A percentile compares a stretch with the other conserved stretches of the same genome.
Conservation (phyloP, 1,140 invertebrate species). For the Zaprionus ghesquierei region DNA sequence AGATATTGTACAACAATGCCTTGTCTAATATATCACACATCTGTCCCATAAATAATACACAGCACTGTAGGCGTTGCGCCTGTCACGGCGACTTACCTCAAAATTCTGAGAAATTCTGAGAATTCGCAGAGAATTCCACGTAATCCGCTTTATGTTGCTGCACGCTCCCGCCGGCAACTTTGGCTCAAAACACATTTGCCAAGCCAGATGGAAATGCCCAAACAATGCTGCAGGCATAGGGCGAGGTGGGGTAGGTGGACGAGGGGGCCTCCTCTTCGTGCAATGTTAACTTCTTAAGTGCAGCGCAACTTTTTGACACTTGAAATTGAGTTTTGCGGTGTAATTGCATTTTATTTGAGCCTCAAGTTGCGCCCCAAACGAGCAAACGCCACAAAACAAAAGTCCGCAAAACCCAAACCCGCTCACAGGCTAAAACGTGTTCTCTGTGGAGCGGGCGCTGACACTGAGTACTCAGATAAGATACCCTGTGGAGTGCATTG, state of each 20-base stretch:
- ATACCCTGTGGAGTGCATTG: background rate
- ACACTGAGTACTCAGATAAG: background rate
- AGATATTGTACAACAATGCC: slow-evolving; percentile 52
- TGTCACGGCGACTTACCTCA: slow-evolving; percentile 53
- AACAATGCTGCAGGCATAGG: slow-evolving; percentile 20
- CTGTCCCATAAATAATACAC: slow-evolving; percentile 54
- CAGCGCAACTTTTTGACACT: slow-evolving; percentile 77
- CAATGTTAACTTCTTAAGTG: slow-evolving; percentile 74
- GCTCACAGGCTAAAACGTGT: background rate
- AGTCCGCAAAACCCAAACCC: slow-evolving; percentile 25
- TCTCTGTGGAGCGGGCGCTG: background rate
- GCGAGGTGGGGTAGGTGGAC: background rate
- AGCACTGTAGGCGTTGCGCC: background rate
- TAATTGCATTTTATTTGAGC: slow-evolving; percentile 78
- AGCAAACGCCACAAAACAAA: slow-evolving; percentile 43
- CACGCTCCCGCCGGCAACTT: slow-evolving; percentile 6
- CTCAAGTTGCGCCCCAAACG: slow-evolving; percentile 23
- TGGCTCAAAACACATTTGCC: slow-evolving; percentile 29
- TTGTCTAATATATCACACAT: slow-evolving; percentile 61
- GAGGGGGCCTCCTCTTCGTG: background rate
- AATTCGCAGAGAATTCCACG: slow-evolving; percentile 21
- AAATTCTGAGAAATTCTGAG: slow-evolving; percentile 45
- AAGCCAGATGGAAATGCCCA: slow-evolving; percentile 36
- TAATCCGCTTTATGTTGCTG: slow-evolving; percentile 64
- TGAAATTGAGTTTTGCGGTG: slow-evolving; percentile 79